Base-by-base conservation (phyloP, 2,888 invertebrate species). In the Theodoxus fluviatilis region DNA sequence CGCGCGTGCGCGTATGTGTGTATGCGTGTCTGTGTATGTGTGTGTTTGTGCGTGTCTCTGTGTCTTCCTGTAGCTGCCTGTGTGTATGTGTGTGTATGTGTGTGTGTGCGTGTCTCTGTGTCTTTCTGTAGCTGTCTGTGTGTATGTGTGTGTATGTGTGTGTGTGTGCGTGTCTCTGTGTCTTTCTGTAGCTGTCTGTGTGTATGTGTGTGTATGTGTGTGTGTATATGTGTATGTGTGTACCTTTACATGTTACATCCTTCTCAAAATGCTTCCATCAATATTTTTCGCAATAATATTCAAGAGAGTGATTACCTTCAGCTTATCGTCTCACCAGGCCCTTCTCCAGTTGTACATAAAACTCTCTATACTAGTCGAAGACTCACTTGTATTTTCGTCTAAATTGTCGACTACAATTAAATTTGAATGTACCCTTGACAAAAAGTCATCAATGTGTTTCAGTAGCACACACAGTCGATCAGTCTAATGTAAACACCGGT, bases 71-170 rank as follows among this genome's bases (percentile, higher is more conserved):
- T 18, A 52, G 7, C 22, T 52, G n/a, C n/a, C n/a, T n/a, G n/a
- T n/a, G n/a, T n/a, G n/a, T n/a, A n/a, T n/a, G 57, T 57, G 57
- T 57, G 57, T 22, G 49, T 49, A 25, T 49, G 6, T 52, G 18
- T 52, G 43, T 43, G 9, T 43, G 43, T 43, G 43, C 43, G 43
- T 43, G 15, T 35, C 59, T 43, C 43, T 7, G 7, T 22, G 57
- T 22, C 7, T 57, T 28, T 57, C 28, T 57, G 25, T 57, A 25
- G 25, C 7, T 25, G 57, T 57, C 7, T 57, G 57, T 22, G 57
- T 22, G 57, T 57, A 33, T 57, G 57, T 57, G 57, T 57, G 57
- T 22, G 57, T 57, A 33, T 22, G 57, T 22, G 57, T 22, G 57
- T 57, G n/a, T 18, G 25, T n/a, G 52, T 52, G 52, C 25, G 4